A percentile compares a stretch with the other conserved stretches of the same genome.
phyloP scores from a whole-genome alignment of 2,797 vertebrate genomes.

The Neostethus bicornis region DNA sequence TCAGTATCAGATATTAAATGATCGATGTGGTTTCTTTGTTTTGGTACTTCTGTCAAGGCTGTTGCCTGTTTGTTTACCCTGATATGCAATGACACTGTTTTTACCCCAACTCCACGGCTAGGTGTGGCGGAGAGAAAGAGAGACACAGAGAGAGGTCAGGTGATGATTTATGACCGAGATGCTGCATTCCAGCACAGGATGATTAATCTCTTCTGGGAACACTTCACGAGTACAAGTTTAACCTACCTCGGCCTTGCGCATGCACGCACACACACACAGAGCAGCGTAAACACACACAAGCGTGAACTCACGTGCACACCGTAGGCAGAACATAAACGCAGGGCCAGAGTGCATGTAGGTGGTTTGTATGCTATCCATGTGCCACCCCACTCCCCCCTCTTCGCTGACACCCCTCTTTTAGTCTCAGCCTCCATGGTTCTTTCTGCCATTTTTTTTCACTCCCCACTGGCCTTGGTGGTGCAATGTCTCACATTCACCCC shows the following conservation, averaged over 20 bases:
- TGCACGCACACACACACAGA: conserved; percentile 29
- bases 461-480: conserved; percentile 59
- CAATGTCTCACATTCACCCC: conserved; percentile 62
- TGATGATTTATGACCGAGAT: conserved; percentile 84
- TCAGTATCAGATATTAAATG: conserved; percentile 30
- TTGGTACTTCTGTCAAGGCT: conserved; percentile 50
- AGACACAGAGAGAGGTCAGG: conserved; percentile 69
- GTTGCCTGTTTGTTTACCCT: conserved; percentile 66
- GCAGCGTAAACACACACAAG: conserved; percentile 21
- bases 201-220: conserved; percentile 88
- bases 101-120: conserved; percentile 59
- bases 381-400: conserved; percentile 19
- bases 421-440: conserved; percentile 40
- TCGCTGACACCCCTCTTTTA: conserved; percentile 23
- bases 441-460: conserved; percentile 28
- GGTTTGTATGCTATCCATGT: conserved; percentile 69
- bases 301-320: conserved; percentile 7
- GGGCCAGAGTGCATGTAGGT: conserved; percentile 67
- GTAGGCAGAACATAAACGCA: conserved; percentile 68
- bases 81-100: conserved; percentile 64
- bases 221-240: conserved; percentile 85
- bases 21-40: conserved; percentile 45
- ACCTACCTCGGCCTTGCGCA: conserved; percentile 79
- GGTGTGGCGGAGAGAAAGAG: conserved; percentile 50
- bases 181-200: conserved; percentile 80